Conservation (phyloP, 2,113 vertebrate species). For the Sinocyclocheilus maitianheensis region DNA sequence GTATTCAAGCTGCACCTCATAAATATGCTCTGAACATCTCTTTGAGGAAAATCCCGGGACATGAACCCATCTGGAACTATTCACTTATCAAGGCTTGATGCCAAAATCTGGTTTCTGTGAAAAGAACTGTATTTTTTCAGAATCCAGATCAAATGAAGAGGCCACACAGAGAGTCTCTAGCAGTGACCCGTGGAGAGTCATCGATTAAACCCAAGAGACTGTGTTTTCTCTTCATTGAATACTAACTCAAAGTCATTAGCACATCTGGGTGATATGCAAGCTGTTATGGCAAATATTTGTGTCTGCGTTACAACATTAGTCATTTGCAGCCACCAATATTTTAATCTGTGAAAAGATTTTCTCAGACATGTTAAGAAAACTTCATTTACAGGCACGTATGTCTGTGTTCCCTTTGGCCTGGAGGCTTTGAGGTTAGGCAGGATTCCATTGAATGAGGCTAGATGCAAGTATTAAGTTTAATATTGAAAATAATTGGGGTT, state of each 20-base stretch:
- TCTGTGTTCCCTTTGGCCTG: background rate
- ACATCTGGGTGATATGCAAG: background rate
- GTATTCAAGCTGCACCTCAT: background rate
- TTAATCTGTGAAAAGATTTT: background rate
- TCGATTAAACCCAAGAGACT: background rate
- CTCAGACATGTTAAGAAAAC: background rate
- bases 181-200: background rate
- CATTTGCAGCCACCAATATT: background rate
- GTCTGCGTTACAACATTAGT: background rate
- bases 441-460: background rate
- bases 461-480: constrained; percentile 8
- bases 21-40: background rate
- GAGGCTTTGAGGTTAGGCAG: background rate
- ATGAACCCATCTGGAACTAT: constrained; percentile 25
- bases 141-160: constrained; percentile 3
- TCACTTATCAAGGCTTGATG: background rate
- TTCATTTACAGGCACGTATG: background rate
- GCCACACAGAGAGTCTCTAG: background rate
- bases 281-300: background rate
- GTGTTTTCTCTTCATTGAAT: too few species aligned
- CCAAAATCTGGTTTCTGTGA: constrained; percentile 36
- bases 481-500: constrained; percentile 11
- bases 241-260: background rate
- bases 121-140: constrained; percentile 6
- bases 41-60: background rate